Base-by-base conservation (phyloP, 2,888 invertebrate species). In the Cantharis flavilabris region DNA sequence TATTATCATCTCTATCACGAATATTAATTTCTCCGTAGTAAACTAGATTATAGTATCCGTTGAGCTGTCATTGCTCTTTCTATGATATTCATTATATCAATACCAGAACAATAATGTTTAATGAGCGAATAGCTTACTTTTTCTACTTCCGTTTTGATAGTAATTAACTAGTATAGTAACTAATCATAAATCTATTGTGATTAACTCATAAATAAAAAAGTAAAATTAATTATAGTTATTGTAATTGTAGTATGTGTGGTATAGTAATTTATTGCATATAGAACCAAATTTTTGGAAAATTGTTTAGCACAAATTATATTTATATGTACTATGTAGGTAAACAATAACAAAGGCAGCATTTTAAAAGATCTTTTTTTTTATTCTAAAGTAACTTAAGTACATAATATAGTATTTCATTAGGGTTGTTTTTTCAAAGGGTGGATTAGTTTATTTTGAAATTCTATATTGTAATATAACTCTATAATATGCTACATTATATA, bases 81-180 rank as follows among this genome's bases (percentile, higher is more conserved):
- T 33, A 33, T 33, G 33, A 33, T 33, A 33, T 33, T 33, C 33
- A 33, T 33, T 33, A 33, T 72, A 67, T 49, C 72, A 72, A 62
- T 18, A 67, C 72, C 72, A 67, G 72, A 72, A 72, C 72, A 67
- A 62, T 72, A 65, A 67, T 65, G 67, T 72, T 72, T 72, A 72
- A 62, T 65, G 65, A 20, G 65, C 65, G 72, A 72, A 26, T 65
- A 67, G 18, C 23, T 71, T 63, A 71, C 64, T 3, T 3, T 72
- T 65, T 49, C 49, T 67, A 72, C 67, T 72, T 72, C 72, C 72
- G 72, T 67, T 67, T 72, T 67, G 30, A 67, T 65, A 65, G 13
- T 23, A 65, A 65, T 65, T 14, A 33, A 13, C 11, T 11, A 33
- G 23, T 23, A 11, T 33, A 11, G 33, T 33, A 33, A 13, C 33